Evolutionary conservation across 2,888 invertebrate genomes (phyloP).

Genomic region (Ichneumoninae sp.): DNA sequence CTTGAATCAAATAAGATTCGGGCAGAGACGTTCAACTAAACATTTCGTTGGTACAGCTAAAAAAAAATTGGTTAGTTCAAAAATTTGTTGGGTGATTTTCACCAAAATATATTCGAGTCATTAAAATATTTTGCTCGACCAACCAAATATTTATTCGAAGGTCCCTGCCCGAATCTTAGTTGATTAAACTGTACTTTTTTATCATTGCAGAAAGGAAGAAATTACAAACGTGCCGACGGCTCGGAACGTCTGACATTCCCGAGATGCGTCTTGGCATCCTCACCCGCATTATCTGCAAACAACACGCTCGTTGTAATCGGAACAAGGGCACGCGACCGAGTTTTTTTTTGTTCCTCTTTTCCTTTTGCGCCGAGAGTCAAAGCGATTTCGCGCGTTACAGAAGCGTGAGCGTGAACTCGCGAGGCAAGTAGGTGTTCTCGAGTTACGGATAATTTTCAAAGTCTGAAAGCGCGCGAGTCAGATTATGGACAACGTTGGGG

Average conservation of each 20-base stretch:
- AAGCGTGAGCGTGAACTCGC: conserved; percentile 11
- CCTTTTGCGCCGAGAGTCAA: conserved; percentile 1
- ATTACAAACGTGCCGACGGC: background rate
- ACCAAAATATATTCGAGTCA: too few relatives aligned
- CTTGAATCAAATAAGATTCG: too few relatives aligned
- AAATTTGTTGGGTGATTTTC: too few relatives aligned
- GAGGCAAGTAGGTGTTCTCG: conserved; percentile 50
- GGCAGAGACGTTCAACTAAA: too few relatives aligned
- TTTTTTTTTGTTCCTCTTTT: conserved; percentile 1
- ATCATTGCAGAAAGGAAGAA: background rate
- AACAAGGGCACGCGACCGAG: conserved; percentile 55
- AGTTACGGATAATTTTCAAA: conserved; percentile 61
- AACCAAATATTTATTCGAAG: too few relatives aligned
- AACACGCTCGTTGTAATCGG: conserved; percentile 56
- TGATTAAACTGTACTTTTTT: too few relatives aligned
- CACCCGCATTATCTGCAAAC: conserved; percentile 47
- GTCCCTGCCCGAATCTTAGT: too few relatives aligned
- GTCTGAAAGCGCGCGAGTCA: conserved; percentile 40
- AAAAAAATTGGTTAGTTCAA: too few relatives aligned
- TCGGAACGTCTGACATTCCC: background rate
- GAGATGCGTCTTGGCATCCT: conserved; percentile 38
- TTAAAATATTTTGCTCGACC: too few relatives aligned
- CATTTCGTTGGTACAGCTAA: too few relatives aligned
- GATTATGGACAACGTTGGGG: background rate
- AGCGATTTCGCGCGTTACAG: conserved; percentile 6